Percentiles rank a stretch among this genome's conserved stretches.
Conservation (phyloP, 2,888 invertebrate genomes). For the Rhamnusium bicolor region DNA sequence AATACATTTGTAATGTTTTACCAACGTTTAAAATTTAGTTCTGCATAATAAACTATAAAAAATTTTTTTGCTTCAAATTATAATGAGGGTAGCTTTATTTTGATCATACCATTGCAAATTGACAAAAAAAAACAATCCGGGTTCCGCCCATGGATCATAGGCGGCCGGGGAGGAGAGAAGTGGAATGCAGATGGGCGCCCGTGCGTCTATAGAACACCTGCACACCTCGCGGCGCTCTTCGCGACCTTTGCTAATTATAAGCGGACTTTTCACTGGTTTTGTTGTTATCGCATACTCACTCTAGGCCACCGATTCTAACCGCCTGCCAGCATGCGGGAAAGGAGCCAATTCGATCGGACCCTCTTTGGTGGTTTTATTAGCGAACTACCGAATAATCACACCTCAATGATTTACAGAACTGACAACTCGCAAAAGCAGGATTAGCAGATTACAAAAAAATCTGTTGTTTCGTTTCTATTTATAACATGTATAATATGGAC, state of each 20-base stretch:
- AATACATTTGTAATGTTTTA: no score
- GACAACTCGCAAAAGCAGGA: conserved; percentile 10
- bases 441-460: background rate
- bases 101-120: background rate
- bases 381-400: background rate
- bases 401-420: background rate
- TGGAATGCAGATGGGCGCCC: conserved; percentile 68
- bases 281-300: conserved; percentile 43
- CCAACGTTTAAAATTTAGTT: background rate
- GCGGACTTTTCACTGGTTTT: conserved; percentile 62
- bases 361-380: background rate
- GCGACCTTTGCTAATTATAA: conserved; percentile 70
- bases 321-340: conserved; percentile 12
- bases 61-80: background rate
- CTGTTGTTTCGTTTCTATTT: background rate
- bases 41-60: background rate
- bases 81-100: background rate
- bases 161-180: conserved; percentile 43
- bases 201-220: conserved; percentile 68
- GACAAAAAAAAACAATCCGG: conserved; percentile 15
- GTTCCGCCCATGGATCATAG: conserved; percentile 25
- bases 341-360: conserved; percentile 9
- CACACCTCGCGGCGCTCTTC: conserved; percentile 68
- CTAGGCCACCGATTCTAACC: conserved; percentile 37
- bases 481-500: background rate